Base-by-base conservation (phyloP, 2,113 vertebrate species). In the Tangachromis dhanisi region DNA sequence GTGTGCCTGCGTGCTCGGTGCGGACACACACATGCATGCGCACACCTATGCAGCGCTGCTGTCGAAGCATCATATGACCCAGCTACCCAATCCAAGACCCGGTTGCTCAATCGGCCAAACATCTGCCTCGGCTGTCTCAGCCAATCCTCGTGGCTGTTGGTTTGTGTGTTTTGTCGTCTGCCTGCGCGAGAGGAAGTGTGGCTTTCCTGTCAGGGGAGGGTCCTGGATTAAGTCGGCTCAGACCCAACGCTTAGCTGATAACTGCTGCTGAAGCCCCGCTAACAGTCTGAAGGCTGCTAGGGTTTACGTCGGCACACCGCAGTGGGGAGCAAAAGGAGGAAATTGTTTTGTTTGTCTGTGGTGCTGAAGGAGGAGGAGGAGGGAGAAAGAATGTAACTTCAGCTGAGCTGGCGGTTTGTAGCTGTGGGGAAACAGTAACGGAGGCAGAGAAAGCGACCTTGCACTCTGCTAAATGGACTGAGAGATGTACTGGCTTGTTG, bases 201-300 rank as follows among this genome's bases (percentile, higher is more conserved):
- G 16, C 92, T 92, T 96, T 97, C 94, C 96, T 96, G 94, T 92
- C 88, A 92, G 92, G 91, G 94, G 95, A 95, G 95, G 88, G 93
- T 95, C 93, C 85, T 80, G 93, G 95, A 96, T 96, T 95, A 95
- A 92, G 88, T 92, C 84, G 10, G 59, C 86, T 88, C 87, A 83
- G 53, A 94, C 82, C 78, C 66, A 83, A 88, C 24, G 29, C 90
- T 93, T 81, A 92, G 93, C 92, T 92, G 90, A 90, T 93, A 85
- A 35, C 86, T 29, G 88, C 91, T 42, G 90, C 87, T 57, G 73
- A 84, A 89, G 79, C 40, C 21, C 21, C 19, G 66, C 83, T 80
- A 90, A 73, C 80, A 86, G 80, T 49, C 79, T 78, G 83, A 14
- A 57, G 86, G 63, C 86, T 93, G 83, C 59, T 83, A 14, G 76